phyloP scores from a whole-genome alignment of 1,140 invertebrate genomes.

The Heliothis subflexa region DNA sequence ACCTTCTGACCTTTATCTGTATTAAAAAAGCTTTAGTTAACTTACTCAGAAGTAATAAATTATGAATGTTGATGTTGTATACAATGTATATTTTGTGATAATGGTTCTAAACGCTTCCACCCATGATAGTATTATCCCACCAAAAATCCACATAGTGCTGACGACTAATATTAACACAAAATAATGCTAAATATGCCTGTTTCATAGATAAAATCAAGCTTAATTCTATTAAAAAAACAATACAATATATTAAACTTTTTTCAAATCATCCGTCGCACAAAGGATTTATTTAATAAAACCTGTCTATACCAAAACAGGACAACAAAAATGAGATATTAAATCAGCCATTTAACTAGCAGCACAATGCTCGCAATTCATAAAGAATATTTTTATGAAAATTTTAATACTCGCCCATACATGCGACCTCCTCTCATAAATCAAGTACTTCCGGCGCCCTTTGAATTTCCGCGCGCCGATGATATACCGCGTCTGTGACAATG shows the following conservation, averaged over 20 bases:
- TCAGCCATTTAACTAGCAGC: constrained; percentile 52
- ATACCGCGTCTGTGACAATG: constrained; percentile 77
- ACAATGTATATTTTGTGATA: too few species aligned
- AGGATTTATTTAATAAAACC: neutral
- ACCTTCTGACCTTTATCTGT: neutral
- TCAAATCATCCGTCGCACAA: neutral
- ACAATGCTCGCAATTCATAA: constrained; percentile 71
- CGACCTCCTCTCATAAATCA: constrained; percentile 77
- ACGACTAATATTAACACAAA: too few species aligned
- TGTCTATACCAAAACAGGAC: constrained; percentile 3
- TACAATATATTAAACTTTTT: neutral
- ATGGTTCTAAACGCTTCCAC: too few species aligned
- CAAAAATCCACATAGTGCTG: too few species aligned
- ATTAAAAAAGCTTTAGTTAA: neutral
- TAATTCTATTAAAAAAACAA: neutral
- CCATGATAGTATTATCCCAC: too few species aligned
- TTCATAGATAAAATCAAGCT: too few species aligned
- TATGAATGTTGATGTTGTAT: too few species aligned
- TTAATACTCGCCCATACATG: constrained; percentile 76
- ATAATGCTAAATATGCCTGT: too few species aligned
- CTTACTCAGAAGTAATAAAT: neutral
- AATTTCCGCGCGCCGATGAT: constrained; percentile 75
- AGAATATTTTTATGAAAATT: constrained; percentile 82
- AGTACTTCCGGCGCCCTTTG: constrained; percentile 79
- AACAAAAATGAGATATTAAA: constrained; percentile 41